Conservation (phyloP, 2,113 vertebrate genomes). For the Seriola quinqueradiata region DNA sequence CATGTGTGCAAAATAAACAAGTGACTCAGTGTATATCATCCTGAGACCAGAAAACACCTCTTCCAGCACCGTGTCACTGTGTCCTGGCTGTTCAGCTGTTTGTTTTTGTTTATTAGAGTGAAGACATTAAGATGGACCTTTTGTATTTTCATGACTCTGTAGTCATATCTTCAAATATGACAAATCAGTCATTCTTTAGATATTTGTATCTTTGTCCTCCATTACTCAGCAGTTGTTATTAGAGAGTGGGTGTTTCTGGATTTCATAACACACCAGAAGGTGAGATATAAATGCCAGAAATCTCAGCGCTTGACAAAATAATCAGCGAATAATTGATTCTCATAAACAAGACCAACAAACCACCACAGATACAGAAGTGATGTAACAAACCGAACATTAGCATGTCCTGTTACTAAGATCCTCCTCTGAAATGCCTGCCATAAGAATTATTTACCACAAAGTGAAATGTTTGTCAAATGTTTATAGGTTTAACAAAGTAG, state of each 20-base stretch:
- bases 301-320: slow-evolving; percentile 37
- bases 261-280: slow-evolving; percentile 52
- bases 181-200: not conserved
- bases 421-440: not conserved
- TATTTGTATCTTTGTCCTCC: slow-evolving; percentile 10
- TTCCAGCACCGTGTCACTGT: not conserved
- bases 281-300: slow-evolving; percentile 48
- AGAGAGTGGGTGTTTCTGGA: slow-evolving; percentile 46
- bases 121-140: not conserved
- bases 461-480: not conserved
- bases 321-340: slow-evolving; percentile 31
- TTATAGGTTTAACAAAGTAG: not conserved
- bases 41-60: not conserved
- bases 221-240: slow-evolving; percentile 24
- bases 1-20: not conserved
- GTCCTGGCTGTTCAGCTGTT: not conserved
- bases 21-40: not conserved
- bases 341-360: slow-evolving; percentile 12
- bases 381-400: slow-evolving; percentile 6
- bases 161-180: not conserved
- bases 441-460: not conserved
- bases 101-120: slow-evolving; percentile 20
- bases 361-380: slow-evolving; percentile 10
- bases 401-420: not conserved
- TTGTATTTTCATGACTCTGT: slow-evolving; percentile 17